Percentiles rank a stretch among this genome's conserved stretches.
These are phyloP conservation scores for Notamacropus eugenii DNA, from an alignment of 2,797 vertebrate genomes.

Conservation along the genomic window DNA sequence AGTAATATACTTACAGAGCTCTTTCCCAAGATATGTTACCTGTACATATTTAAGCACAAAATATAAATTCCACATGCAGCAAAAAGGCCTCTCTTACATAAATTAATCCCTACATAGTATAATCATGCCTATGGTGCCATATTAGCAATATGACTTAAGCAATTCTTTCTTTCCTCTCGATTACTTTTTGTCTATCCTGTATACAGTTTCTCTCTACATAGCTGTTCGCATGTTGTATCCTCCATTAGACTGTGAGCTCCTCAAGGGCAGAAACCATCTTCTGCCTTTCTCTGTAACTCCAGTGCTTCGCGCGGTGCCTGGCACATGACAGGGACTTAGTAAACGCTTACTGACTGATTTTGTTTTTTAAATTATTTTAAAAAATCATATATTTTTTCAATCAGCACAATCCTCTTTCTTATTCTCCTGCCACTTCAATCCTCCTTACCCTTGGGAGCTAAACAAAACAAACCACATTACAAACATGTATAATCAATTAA, in stretches of 20 bases:
- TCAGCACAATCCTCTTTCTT: background rate
- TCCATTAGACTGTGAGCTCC: background rate
- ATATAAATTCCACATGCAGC: conserved; percentile 26
- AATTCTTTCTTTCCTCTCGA: background rate
- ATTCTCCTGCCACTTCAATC: background rate
- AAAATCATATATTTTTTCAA: background rate
- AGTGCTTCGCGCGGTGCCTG: background rate
- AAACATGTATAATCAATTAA: background rate
- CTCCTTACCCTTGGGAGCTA: background rate
- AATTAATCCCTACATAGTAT: conserved; percentile 14
- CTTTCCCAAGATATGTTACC: conserved; percentile 87
- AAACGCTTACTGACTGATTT: background rate
- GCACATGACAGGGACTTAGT: background rate
- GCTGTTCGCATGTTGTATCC: background rate
- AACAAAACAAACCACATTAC: background rate
- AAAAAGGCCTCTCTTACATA: conserved; percentile 14
- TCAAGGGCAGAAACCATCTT: background rate
- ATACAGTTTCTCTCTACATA: background rate
- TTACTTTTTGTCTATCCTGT: background rate
- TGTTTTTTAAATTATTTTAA: background rate
- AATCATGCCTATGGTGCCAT: background rate
- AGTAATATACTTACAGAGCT: conserved; percentile 83
- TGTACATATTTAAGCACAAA: conserved; percentile 73
- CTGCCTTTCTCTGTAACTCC: background rate
- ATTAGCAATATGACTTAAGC: background rate